Evolutionary conservation across 2,113 vertebrate species (phyloP).

Genomic region (Tonatia bakeri): DNA sequence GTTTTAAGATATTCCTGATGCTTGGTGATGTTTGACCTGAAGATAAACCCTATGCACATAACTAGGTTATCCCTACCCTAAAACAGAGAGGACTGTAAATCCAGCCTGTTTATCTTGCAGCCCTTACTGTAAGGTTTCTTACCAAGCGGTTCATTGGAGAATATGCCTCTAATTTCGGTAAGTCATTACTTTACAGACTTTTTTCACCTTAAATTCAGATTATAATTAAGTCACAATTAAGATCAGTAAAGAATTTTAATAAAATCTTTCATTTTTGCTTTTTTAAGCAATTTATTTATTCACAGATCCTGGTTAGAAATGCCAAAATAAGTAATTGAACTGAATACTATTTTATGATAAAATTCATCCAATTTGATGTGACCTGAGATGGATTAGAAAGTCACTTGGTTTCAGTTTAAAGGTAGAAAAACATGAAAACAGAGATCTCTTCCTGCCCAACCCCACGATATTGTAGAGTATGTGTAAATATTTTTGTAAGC

Average conservation of each 20-base stretch:
- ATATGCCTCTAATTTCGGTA: slow-evolving; percentile 88
- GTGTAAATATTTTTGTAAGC: not conserved
- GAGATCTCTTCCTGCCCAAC: fast-evolving
- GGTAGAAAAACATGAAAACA: not conserved
- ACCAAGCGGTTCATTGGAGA: slow-evolving; percentile 88
- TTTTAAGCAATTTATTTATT: not conserved
- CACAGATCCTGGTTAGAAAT: slow-evolving; percentile 16
- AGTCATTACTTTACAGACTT: slow-evolving; percentile 9
- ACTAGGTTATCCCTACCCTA: not conserved
- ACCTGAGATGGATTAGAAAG: not conserved
- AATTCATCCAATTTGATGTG: slow-evolving; percentile 5
- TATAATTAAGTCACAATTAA: not conserved
- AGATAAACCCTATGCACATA: not conserved
- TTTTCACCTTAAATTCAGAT: not conserved
- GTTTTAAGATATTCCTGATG: not conserved
- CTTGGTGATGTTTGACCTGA: not conserved
- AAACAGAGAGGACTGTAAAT: not conserved
- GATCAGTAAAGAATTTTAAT: not conserved
- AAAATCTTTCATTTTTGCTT: not conserved
- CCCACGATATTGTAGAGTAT: not conserved
- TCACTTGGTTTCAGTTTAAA: not conserved
- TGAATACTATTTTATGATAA: not conserved
- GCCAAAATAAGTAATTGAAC: not conserved
- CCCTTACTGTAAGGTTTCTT: slow-evolving; percentile 88
- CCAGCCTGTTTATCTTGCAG: slow-evolving; percentile 71